phyloP scores from a whole-genome alignment of 1,140 invertebrate species.

The Neodiprion virginianus region DNA sequence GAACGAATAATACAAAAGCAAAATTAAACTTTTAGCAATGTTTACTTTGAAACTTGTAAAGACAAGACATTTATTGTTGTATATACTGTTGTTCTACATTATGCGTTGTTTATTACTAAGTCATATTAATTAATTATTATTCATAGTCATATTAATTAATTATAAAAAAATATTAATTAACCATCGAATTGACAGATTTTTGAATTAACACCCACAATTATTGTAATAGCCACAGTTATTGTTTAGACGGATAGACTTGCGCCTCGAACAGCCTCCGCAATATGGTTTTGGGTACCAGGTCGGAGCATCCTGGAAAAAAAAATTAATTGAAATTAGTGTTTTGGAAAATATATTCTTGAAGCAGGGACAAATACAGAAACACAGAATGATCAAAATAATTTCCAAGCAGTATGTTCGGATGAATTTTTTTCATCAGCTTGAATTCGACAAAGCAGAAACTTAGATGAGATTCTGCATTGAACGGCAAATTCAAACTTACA shows the following conservation, averaged over 20 bases:
- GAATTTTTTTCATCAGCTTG: not conserved
- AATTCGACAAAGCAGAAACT: not conserved
- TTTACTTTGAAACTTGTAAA: not conserved
- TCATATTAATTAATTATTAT: too few species aligned
- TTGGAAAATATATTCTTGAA: too few species aligned
- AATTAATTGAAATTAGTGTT: not conserved
- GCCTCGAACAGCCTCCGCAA: conserved; percentile 2
- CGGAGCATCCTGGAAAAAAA: not conserved
- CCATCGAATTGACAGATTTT: too few species aligned
- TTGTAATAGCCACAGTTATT: not conserved
- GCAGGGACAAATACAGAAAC: too few species aligned
- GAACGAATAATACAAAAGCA: not conserved
- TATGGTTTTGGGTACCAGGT: not conserved
- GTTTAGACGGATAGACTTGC: not conserved
- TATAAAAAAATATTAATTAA: too few species aligned
- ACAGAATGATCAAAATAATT: too few species aligned
- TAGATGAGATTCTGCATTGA: not conserved
- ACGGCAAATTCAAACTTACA: too few species aligned
- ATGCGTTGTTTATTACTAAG: too few species aligned
- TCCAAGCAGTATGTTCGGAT: not conserved
- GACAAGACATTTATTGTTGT: too few species aligned
- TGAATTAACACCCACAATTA: not conserved
- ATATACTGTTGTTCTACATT: too few species aligned
- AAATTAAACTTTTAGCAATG: not conserved
- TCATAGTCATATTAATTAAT: too few species aligned